Percentiles rank a stretch among this genome's conserved stretches.
Evolutionary conservation across 1,140 invertebrate species (phyloP).

Genomic region (Pachyrhynchus sulphureomaculatus): DNA sequence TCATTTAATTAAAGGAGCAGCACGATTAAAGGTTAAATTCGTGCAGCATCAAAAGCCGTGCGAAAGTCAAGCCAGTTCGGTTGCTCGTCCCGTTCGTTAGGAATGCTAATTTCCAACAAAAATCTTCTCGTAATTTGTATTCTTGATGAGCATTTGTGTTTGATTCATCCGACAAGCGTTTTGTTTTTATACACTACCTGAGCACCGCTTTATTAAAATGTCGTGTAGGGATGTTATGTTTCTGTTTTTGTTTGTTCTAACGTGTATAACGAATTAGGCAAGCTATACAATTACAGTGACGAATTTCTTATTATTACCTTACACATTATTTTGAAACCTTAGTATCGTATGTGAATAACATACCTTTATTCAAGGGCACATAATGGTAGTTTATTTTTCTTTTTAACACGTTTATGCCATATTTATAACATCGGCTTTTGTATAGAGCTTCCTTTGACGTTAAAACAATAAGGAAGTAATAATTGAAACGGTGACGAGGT

Average conservation of each 20-base stretch:
- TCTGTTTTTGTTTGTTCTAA: background rate
- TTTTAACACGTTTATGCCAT: too few species aligned
- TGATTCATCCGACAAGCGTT: constrained; percentile 26
- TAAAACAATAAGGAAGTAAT: background rate
- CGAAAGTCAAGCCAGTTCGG: constrained; percentile 27
- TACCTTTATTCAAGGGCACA: too few species aligned
- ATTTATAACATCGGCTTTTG: too few species aligned
- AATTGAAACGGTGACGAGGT: background rate
- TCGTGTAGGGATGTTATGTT: background rate
- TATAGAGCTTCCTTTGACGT: too few species aligned
- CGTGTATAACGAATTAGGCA: background rate
- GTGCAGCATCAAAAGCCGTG: constrained; percentile 29
- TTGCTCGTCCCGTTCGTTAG: constrained; percentile 25
- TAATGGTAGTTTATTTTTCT: too few species aligned
- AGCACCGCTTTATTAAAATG: constrained; percentile 23
- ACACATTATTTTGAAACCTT: too few species aligned
- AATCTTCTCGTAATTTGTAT: constrained; percentile 30
- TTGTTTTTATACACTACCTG: constrained; percentile 30
- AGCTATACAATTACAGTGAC: background rate
- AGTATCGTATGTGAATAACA: too few species aligned
- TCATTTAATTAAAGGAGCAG: constrained; percentile 23
- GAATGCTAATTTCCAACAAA: constrained; percentile 31
- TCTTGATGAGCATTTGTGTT: constrained; percentile 29
- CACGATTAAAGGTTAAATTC: constrained; percentile 32
- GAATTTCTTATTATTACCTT: background rate